Conservation (phyloP, 2,797 vertebrate genomes). For the Phoxinus dragarum region DNA sequence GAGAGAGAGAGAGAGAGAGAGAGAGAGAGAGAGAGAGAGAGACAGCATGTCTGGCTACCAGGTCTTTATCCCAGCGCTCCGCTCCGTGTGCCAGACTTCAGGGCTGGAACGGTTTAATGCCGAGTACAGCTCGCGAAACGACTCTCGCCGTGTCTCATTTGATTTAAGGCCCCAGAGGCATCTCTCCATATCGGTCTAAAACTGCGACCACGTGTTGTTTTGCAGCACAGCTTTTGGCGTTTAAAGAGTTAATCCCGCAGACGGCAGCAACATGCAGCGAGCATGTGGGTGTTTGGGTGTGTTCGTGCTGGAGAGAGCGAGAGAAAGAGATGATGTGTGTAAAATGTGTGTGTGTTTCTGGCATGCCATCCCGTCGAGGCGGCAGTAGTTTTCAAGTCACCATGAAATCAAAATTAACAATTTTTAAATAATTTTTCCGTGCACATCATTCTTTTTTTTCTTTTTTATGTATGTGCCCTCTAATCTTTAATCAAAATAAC, state of each 20-base stretch:
- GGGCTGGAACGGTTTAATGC: constrained; percentile 41
- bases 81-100: constrained; percentile 21
- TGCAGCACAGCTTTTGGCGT: not conserved
- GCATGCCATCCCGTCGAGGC: constrained; percentile 18
- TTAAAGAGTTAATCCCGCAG: constrained; percentile 43
- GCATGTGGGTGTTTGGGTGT: constrained; percentile 44
- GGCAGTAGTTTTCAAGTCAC: not conserved
- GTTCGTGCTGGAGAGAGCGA: not conserved
- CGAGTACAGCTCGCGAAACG: constrained; percentile 3
- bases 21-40: constrained; percentile 22
- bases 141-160: constrained; percentile 55
- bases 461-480: not conserved
- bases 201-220: constrained; percentile 35
- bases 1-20: too few relatives aligned
- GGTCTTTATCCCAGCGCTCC: constrained; percentile 24
- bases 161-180: constrained; percentile 60
- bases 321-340: constrained; percentile 18
- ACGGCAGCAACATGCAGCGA: constrained; percentile 57
- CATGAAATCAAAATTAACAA: not conserved
- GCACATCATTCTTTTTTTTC: not conserved
- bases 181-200: constrained; percentile 63
- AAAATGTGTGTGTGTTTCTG: constrained; percentile 8
- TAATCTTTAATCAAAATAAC: not conserved
- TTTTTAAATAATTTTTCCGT: not conserved
- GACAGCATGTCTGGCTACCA: constrained; percentile 24